Evolutionary conservation across 2,113 vertebrate species (phyloP).

Genomic region (Octodon degus): DNA sequence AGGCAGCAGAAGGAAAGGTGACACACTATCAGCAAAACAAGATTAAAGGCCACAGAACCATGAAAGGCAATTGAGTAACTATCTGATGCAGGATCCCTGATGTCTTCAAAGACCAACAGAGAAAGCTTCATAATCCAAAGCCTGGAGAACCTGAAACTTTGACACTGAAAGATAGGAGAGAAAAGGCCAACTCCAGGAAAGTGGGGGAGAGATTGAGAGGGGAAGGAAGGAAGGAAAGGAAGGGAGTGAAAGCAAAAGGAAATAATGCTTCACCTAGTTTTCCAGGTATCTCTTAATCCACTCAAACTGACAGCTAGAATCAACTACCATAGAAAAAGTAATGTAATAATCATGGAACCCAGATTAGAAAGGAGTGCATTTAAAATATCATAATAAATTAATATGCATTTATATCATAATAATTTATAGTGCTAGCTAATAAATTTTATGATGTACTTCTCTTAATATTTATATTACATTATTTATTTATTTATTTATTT

Average conservation of each 20-base stretch:
- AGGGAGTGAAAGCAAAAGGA: neutral
- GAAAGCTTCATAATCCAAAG: neutral
- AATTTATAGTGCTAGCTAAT: neutral
- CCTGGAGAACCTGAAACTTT: neutral
- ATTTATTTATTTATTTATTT: no score
- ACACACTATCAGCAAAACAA: neutral
- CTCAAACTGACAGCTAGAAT: no score
- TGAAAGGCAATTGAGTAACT: neutral
- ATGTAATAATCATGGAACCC: neutral
- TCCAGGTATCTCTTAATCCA: neutral
- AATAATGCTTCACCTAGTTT: neutral
- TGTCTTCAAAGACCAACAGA: neutral
- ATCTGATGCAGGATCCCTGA: neutral
- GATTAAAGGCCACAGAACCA: neutral
- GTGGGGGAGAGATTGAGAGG: neutral
- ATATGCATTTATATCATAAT: neutral
- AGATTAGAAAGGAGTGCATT: neutral
- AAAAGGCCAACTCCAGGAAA: neutral
- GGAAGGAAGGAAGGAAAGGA: neutral
- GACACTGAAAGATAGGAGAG: no score
- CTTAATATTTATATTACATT: neutral
- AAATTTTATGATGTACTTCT: neutral
- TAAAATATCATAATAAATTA: neutral
- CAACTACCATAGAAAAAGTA: neutral
- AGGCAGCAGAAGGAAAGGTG: neutral